Base-by-base conservation (phyloP, 2,888 invertebrate genomes). In the Galeopsomyia nigrocyanea region DNA sequence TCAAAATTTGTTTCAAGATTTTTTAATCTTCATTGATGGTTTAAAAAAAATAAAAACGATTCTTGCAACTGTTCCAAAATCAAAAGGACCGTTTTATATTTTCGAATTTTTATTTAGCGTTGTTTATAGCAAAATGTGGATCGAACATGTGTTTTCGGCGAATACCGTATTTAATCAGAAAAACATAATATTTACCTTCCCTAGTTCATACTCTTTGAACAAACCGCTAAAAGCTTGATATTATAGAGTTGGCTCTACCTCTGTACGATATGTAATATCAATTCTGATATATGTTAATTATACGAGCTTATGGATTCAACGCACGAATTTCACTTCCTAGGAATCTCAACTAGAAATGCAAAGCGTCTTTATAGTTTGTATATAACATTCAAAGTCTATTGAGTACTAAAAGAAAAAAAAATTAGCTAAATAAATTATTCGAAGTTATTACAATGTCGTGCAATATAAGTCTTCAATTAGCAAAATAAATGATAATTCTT, bases 401-500 rank as follows among this genome's bases (percentile, higher is more conserved):
- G 16, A 31, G 1, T 31, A 47, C 19, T 46, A 19, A n/a, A 2
- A 19, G 2, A n/a, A 6, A 46, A 6, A 58, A 17, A 17, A 14
- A 19, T 39, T 46, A 2, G 1, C 10, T 14, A 17, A 16, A 57
- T n/a, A n/a, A n/a, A 57, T 22, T 26, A 57, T 26, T 16, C 16
- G 22, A 31, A n/a, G n/a, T 39, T n/a, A 31, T 5, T 31, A n/a
- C 39, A n/a, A 22, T 13, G n/a, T 14, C 5, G 0, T n/a, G 16
- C 14, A 14, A 17, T 31, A 14, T 2, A 58, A 26, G 16, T 3
- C 53, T 53, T 61, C 50, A 71, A 71, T 65, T 60, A 65, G 13
- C 49, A 55, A 65, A 65, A 61, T 61, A 71, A 65, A 49, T 26
- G 53, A 58, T 46, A 26, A 64, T 58, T 69, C 46, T 26, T 46